Evolutionary conservation across 2,797 vertebrate species (phyloP), one percentile per base, ranked within the genome.

Genomic region (Spinus olivaceus): DNA sequence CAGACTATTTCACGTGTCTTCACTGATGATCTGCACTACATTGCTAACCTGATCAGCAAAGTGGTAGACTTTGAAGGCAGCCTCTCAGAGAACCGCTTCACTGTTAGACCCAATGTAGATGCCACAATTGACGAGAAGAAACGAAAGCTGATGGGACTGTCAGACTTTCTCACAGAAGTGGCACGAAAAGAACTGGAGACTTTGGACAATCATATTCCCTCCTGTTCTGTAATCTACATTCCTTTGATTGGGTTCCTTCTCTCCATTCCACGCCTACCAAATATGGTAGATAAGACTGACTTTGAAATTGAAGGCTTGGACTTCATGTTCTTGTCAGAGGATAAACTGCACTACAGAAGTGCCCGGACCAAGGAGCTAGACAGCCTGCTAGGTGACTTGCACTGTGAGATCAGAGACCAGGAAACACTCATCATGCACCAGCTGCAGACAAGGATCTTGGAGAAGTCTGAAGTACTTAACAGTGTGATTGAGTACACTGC

Each of bases 221-320:
- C 98, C 37, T 99, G 99, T 94, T 98, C 98, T 67, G 98, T 99
- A 86, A 98, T 99, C 96, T 99, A 99, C 96, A 99, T 99, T 88
- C 99, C 99, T 86, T 97, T 99, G 98, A 99, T 99, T 72, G 99
- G 99, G 86, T 99, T 99, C 96, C 98, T 99, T 70, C 98, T 99
- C 20, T 98, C 98, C 74, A 97, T 99, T 94, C 98, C 99, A 94
- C 98, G 98, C 57, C 97, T 99, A 51, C 98, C 99, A 83, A 98
- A 89, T 81, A 99, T 99, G 99, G 94, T 98, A 71, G 98, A 98
- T 65, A 98, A 98, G 95, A 98, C 97, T 77, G 98, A 99, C 97
- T 99, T 99, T 41, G 98, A 99, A 96, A 99, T 99, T 4, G 97
- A 98, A 64, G 99, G 99, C 18, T 98, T 99, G 92, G 98, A 99